Conservation (phyloP, 2,888 invertebrate genomes). For the Eucera pruinosa region DNA sequence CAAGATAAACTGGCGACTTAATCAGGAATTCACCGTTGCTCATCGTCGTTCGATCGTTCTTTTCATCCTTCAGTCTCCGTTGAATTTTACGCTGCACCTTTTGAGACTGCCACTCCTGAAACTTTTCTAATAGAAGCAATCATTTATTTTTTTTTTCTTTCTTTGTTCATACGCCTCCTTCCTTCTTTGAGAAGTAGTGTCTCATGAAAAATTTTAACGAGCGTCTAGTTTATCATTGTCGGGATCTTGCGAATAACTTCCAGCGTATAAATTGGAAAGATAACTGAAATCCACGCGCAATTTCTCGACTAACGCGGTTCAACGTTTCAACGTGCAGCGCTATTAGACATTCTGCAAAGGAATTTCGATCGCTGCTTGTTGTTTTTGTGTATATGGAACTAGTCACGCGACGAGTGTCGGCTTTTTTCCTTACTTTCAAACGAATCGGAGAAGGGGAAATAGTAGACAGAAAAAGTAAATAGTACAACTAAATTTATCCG, state of each 20-base stretch:
- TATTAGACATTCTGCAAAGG: not conserved
- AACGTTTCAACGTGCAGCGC: not conserved
- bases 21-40: constrained; percentile 20
- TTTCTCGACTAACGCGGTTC: not conserved
- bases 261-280: constrained; percentile 28
- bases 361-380: not conserved
- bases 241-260: constrained; percentile 16
- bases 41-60: not conserved
- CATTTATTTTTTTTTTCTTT: constrained; percentile 7
- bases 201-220: constrained; percentile 36
- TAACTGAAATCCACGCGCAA: constrained; percentile 23
- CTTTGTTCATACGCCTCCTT: no score
- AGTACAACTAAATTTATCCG: not conserved
- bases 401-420: constrained; percentile 1
- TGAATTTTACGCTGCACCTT: not conserved
- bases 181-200: constrained; percentile 8
- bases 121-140: constrained; percentile 39
- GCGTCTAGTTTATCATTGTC: constrained; percentile 16
- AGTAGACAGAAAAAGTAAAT: not conserved
- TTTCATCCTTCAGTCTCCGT: not conserved
- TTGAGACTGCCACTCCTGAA: constrained; percentile 10
- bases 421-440: not conserved
- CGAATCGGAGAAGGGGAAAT: not conserved
- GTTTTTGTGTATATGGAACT: not conserved
- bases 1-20: constrained; percentile 34